Percentiles rank a stretch among this genome's conserved stretches.
Conservation (phyloP, 1,140 invertebrate species). For the Periplaneta americana region DNA sequence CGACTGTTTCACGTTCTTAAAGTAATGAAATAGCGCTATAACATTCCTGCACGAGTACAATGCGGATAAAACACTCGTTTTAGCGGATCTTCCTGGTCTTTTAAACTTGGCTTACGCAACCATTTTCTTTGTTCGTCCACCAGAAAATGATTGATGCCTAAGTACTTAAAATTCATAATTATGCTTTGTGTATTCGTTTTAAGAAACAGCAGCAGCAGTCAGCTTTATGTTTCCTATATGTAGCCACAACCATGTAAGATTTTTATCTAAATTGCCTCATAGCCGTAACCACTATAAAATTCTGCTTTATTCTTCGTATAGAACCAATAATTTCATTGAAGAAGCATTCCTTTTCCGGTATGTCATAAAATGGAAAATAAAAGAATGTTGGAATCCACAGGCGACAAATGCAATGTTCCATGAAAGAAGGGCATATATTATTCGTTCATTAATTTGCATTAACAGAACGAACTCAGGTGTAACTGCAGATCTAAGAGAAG, state of each 20-base stretch:
- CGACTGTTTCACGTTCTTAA: background rate
- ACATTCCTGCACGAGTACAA: background rate
- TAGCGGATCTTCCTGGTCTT: background rate
- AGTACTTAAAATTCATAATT: background rate
- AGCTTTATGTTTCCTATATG: background rate
- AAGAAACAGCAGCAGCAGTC: background rate
- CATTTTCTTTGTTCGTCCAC: background rate
- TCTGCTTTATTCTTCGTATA: background rate
- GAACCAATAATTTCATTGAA: background rate
- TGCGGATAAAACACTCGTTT: background rate
- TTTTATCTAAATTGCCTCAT: background rate
- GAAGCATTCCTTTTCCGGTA: no score
- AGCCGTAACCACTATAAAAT: background rate
- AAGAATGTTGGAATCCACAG: background rate
- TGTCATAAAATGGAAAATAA: background rate
- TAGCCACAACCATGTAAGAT: background rate
- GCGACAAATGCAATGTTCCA: background rate
- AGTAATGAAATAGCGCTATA: background rate
- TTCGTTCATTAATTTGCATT: no score
- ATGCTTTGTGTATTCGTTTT: background rate
- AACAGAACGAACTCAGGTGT: no score
- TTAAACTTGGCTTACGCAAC: background rate
- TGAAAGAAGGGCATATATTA: background rate
- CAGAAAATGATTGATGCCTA: background rate
- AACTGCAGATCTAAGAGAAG: no score